phyloP scores from a whole-genome alignment of 2,113 vertebrate species.

The Rhinoptilus africanus region DNA sequence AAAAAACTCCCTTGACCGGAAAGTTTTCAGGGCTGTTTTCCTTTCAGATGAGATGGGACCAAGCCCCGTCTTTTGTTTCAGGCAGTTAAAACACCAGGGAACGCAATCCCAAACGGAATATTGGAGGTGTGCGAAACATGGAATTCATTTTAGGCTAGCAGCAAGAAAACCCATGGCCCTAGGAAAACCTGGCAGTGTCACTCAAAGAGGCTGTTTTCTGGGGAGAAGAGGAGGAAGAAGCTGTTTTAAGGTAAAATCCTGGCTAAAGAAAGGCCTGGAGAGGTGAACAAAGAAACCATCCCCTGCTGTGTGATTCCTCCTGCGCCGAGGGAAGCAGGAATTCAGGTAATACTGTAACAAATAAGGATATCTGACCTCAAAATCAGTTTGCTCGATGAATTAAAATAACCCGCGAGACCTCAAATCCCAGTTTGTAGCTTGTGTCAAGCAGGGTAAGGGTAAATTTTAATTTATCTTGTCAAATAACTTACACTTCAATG shows the following conservation, averaged over 20 bases:
- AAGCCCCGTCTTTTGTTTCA: background rate
- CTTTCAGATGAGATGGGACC: background rate
- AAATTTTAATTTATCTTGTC: background rate
- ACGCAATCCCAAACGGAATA: background rate
- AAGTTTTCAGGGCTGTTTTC: background rate
- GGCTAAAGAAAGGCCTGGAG: background rate
- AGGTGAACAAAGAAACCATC: background rate
- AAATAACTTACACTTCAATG: background rate
- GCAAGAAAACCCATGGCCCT: accelerated
- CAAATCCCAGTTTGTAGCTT: background rate
- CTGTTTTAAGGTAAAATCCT: background rate
- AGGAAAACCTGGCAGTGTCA: background rate
- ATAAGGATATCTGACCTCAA: background rate
- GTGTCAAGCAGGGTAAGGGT: background rate
- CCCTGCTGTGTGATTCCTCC: background rate
- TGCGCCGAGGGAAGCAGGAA: background rate
- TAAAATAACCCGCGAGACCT: background rate
- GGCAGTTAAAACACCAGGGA: background rate
- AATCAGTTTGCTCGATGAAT: background rate
- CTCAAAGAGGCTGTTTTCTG: no score
- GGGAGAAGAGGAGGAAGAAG: background rate
- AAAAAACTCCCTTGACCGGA: background rate
- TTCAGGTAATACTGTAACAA: background rate
- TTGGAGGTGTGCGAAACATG: accelerated
- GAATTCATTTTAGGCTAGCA: background rate